Evolutionary conservation across 2,113 vertebrate species (phyloP).

Genomic region (Rissa tridactyla): DNA sequence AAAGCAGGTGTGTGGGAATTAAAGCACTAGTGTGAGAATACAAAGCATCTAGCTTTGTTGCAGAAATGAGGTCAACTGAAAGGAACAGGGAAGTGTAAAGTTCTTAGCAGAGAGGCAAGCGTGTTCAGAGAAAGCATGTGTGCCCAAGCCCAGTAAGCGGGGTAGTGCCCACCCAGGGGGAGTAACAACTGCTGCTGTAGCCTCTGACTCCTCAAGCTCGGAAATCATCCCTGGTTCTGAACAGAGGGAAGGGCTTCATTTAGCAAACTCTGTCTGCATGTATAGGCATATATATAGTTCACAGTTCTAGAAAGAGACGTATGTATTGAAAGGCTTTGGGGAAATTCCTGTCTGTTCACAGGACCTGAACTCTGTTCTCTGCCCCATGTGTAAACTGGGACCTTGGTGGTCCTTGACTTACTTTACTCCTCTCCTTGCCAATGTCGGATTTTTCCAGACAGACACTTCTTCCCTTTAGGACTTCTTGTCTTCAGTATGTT

Average conservation of each 20-base stretch:
- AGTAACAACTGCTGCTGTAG: not conserved
- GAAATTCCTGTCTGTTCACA: not conserved
- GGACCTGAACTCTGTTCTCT: not conserved
- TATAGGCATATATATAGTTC: not conserved
- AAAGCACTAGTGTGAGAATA: not conserved
- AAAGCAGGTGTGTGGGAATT: not conserved
- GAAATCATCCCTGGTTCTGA: not conserved
- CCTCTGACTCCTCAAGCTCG: not conserved
- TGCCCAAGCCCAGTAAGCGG: accelerated
- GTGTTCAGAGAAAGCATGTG: not conserved
- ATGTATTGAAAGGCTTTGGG: not conserved
- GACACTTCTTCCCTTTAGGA: not conserved
- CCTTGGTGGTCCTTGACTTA: not conserved
- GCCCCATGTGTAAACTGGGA: not conserved
- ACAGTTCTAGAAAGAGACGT: not conserved
- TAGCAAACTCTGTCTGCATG: not conserved
- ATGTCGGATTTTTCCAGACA: not conserved
- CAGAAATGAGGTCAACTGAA: not conserved
- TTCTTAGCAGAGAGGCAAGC: not conserved
- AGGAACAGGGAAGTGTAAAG: not conserved
- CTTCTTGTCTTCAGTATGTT: not conserved
- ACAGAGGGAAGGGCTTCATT: not conserved
- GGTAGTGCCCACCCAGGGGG: not conserved
- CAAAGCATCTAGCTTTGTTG: not conserved
- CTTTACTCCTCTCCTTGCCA: not conserved